Evolutionary conservation across 2,888 invertebrate genomes (phyloP), one percentile per base, ranked within the genome.

Genomic region (Scaptomyza reducta): DNA sequence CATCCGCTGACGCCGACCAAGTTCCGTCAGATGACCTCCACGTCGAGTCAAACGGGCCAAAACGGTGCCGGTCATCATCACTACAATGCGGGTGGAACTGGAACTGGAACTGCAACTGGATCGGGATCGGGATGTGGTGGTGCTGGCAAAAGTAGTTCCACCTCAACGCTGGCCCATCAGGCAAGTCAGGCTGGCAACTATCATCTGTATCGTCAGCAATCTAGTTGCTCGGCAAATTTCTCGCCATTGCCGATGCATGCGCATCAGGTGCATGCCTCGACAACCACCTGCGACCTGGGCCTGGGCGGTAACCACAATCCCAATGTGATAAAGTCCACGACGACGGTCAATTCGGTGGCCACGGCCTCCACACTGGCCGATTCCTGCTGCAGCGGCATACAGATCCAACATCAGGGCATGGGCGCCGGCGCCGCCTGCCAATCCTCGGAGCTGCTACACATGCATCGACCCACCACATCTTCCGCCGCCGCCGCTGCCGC

Each of bases 251-350:
- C 91, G 40, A 61, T 91, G 66, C 91, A 91, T 70, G 87, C 91
- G 58, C 90, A 91, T 83, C 92, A 92, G 78, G 89, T 90, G 65
- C 90, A 91, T 72, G 92, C 91, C 74, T 91, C 92, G 75, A 91
- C 91, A 45, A 91, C 90, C 64, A 91, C 91, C 67, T 88, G 89
- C 78, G 91, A 91, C 78, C 84, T 91, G 83, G 72, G 81, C 55
- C 87, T 91, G 78, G 89, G 90, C 77, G 81, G 82, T 69, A 88
- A 80, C 63, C 80, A 77, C 75, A 90, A 90, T 82, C 75, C 89
- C 64, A 91, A 90, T 90, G 91, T 91, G 90, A 91, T 92, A 88
- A 91, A 91, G 80, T 91, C 92, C 69, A 91, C 92, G 58, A 89
- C 91, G 64, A 89, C 90, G 75, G 90, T 90, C 68, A 90, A 90